phyloP scores from a whole-genome alignment of 2,797 vertebrate species.

The Hirundo rustica region DNA sequence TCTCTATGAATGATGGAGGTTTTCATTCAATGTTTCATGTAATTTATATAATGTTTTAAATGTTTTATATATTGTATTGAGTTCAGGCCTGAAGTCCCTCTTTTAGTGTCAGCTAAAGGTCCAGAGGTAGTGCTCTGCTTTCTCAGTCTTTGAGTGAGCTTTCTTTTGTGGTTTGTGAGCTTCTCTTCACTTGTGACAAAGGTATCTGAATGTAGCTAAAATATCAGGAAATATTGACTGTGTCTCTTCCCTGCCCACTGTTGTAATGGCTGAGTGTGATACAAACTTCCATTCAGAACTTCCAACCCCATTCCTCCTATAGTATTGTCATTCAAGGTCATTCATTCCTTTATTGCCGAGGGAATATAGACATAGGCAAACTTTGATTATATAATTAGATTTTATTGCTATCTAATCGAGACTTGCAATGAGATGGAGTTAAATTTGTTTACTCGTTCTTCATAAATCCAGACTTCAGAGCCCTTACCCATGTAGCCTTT shows the following conservation, averaged over 20 bases:
- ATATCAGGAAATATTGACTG: neutral
- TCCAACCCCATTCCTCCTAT: neutral
- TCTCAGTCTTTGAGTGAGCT: neutral
- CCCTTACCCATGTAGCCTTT: neutral
- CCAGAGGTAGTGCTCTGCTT: neutral
- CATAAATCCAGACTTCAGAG: constrained; percentile 1
- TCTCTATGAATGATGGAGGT: neutral
- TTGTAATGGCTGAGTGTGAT: neutral
- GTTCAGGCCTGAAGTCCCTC: neutral
- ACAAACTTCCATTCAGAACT: neutral
- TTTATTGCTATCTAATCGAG: neutral
- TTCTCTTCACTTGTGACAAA: neutral
- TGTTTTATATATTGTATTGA: neutral
- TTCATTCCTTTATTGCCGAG: neutral
- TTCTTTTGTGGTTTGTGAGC: neutral
- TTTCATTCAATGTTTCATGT: neutral
- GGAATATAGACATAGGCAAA: neutral
- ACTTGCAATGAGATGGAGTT: neutral
- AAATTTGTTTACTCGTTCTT: neutral
- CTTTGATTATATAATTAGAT: constrained; percentile 9
- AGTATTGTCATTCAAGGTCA: neutral
- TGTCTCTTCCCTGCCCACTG: neutral
- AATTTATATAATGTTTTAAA: neutral
- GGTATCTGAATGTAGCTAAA: neutral
- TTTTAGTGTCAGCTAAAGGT: neutral